Percentiles rank a stretch among this genome's conserved stretches.
Evolutionary conservation across 2,888 invertebrate genomes (phyloP).

Genomic region (Oscheius sp.): DNA sequence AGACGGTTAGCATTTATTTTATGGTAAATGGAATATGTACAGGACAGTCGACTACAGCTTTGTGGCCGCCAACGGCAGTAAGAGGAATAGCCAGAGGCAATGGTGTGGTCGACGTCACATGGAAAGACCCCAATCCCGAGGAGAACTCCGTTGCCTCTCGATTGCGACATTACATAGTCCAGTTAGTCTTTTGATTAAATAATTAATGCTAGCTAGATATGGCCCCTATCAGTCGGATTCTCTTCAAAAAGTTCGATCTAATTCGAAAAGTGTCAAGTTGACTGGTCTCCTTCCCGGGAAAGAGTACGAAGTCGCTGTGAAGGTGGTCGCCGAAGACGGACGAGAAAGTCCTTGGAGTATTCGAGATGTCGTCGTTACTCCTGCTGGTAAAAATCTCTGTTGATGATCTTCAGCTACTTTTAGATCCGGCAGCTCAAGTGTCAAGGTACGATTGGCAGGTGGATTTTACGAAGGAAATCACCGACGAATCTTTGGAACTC

Average conservation of each 20-base stretch:
- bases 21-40: no score
- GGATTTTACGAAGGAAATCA: constrained; percentile 42
- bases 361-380: constrained; percentile 56
- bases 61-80: constrained; percentile 64
- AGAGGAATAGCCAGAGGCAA: constrained; percentile 46
- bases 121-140: constrained; percentile 66
- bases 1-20: background rate
- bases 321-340: constrained; percentile 63
- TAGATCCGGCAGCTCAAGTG: constrained; percentile 22
- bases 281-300: constrained; percentile 42
- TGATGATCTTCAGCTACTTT: background rate
- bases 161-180: constrained; percentile 64
- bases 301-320: constrained; percentile 65
- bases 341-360: constrained; percentile 69
- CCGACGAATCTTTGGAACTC: constrained; percentile 31
- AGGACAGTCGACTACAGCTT: constrained; percentile 28
- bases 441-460: constrained; percentile 45
- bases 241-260: constrained; percentile 58
- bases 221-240: constrained; percentile 54
- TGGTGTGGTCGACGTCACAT: constrained; percentile 59
- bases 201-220: constrained; percentile 40
- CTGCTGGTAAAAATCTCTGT: constrained; percentile 42
- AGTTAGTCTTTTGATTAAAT: constrained; percentile 44
- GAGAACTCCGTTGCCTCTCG: constrained; percentile 48
- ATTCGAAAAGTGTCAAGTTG: constrained; percentile 49